Conservation (phyloP, 2,797 vertebrate genomes). For the Graptemys geographica region DNA sequence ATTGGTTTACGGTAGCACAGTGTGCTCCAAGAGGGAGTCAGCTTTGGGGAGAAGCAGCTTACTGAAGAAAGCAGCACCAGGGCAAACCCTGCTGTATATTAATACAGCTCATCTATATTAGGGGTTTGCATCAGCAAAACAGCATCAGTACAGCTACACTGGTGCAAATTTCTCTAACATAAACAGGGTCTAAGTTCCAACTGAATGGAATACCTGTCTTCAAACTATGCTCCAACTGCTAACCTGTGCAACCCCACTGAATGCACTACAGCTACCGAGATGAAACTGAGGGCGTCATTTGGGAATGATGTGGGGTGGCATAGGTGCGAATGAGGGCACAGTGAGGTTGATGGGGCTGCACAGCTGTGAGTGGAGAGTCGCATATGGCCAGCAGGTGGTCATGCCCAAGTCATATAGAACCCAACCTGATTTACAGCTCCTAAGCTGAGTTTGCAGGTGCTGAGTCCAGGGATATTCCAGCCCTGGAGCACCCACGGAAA, state of each 20-base stretch:
- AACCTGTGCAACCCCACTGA: not conserved
- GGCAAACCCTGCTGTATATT: not conserved
- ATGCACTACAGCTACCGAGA: not conserved
- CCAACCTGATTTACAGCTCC: not conserved
- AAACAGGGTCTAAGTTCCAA: not conserved
- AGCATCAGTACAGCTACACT: not conserved
- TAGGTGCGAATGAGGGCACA: not conserved
- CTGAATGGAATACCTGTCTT: not conserved
- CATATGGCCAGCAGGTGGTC: not conserved
- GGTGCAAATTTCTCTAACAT: not conserved
- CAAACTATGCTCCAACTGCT: not conserved
- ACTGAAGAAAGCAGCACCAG: not conserved
- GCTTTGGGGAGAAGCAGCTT: not conserved
- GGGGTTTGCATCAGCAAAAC: not conserved
- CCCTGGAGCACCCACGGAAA: no score
- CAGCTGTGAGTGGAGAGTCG: not conserved
- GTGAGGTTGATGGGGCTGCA: not conserved
- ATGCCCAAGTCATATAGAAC: not conserved
- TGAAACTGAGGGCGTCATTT: not conserved
- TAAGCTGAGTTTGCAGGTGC: not conserved
- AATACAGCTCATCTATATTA: not conserved
- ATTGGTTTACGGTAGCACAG: not conserved
- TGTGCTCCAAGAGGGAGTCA: accelerated
- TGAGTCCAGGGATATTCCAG: no score
- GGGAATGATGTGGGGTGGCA: not conserved